Percentiles rank a stretch among this genome's conserved stretches.
phyloP scores from a whole-genome alignment of 2,888 invertebrate genomes.

The Periphyllus acericola region DNA sequence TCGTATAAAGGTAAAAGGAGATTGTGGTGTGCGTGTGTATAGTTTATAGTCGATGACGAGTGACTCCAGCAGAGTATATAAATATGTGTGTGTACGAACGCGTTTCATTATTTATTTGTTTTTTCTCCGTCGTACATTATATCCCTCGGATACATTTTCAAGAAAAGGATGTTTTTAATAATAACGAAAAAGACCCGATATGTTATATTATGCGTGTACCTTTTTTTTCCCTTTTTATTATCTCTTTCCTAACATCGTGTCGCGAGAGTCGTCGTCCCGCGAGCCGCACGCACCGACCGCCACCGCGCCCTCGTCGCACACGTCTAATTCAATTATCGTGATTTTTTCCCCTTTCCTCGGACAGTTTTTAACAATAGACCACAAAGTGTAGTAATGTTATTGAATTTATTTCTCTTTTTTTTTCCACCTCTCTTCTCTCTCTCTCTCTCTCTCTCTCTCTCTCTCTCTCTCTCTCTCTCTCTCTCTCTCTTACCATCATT shows the following conservation, averaged over 20 bases:
- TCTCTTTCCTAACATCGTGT: background rate
- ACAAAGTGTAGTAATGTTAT: constrained; percentile 42
- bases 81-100: background rate
- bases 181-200: background rate
- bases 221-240: background rate
- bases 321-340: constrained; percentile 57
- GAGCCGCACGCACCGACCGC: background rate
- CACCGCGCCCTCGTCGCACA: background rate
- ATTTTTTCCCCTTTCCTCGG: constrained; percentile 36
- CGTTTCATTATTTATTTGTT: background rate
- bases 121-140: background rate
- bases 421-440: background rate
- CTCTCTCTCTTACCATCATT: too few species aligned
- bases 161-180: constrained; percentile 24
- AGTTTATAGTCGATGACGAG: background rate
- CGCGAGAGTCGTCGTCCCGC: too few species aligned
- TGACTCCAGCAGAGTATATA: background rate
- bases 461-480: background rate
- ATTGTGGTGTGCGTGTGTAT: background rate
- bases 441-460: background rate
- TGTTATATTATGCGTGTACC: background rate
- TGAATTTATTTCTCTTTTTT: constrained; percentile 30
- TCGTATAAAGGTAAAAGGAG: background rate
- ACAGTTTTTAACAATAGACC: constrained; percentile 53
- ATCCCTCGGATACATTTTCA: background rate